These are phyloP conservation scores for Ceuthmochares aereus DNA, from an alignment of 2,113 vertebrate genomes.

Conservation along the genomic window DNA sequence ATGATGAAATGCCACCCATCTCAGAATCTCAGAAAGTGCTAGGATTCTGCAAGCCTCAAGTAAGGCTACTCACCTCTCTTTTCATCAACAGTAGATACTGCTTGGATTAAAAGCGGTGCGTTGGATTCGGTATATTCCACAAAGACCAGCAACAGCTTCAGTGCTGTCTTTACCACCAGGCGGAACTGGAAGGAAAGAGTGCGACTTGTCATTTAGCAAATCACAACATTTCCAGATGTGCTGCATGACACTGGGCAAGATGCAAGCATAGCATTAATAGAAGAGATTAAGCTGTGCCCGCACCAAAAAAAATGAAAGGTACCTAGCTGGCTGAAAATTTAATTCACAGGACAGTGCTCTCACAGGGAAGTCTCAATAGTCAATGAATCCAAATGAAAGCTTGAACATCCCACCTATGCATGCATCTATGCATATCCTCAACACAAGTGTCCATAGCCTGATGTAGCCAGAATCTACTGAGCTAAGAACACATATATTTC, in stretches of 20 bases:
- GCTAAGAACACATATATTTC: background rate
- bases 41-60: background rate
- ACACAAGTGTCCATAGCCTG: background rate
- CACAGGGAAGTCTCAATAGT: background rate
- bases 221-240: background rate
- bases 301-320: background rate
- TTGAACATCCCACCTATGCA: background rate
- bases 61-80: conserved; percentile 83
- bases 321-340: background rate
- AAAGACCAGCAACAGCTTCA: conserved; percentile 96
- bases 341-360: background rate
- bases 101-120: conserved; percentile 83
- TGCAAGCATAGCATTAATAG: accelerated
- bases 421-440: background rate
- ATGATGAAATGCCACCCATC: background rate
- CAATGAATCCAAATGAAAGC: background rate
- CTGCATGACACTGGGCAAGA: background rate
- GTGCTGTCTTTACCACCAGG: conserved; percentile 93
- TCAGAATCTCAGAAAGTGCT: accelerated
- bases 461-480: background rate
- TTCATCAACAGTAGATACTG: conserved; percentile 82
- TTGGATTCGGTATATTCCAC: conserved; percentile 95
- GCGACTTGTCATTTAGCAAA: background rate
- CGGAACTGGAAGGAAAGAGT: conserved; percentile 84
- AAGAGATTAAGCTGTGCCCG: background rate